These are phyloP conservation scores for Agrochola lota DNA, from an alignment of 2,888 invertebrate genomes.

Conservation along the genomic window DNA sequence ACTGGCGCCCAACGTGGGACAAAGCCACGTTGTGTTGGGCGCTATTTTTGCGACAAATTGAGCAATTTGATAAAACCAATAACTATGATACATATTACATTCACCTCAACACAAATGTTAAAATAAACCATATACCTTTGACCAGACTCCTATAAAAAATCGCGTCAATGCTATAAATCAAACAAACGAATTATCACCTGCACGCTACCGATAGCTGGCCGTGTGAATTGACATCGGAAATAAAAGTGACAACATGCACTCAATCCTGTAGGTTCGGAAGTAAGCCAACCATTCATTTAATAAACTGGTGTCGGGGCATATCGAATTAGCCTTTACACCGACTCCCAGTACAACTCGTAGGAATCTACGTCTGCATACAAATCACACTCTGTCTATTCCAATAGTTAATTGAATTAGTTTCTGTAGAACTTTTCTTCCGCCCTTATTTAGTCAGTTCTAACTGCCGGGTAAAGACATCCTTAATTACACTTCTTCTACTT, in stretches of 20 bases:
- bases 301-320: constrained; percentile 60
- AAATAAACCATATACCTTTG: constrained; percentile 13
- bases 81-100: background rate
- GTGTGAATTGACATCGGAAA: constrained; percentile 63
- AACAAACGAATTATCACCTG: constrained; percentile 42
- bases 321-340: constrained; percentile 57
- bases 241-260: constrained; percentile 67
- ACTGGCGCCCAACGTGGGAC: constrained; percentile 65
- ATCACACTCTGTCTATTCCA: constrained; percentile 29
- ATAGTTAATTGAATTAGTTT: constrained; percentile 35
- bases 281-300: constrained; percentile 68
- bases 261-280: constrained; percentile 63
- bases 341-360: constrained; percentile 21
- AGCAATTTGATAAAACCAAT: background rate
- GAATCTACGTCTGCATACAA: constrained; percentile 49
- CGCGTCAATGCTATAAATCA: constrained; percentile 39
- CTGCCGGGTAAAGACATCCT: background rate
- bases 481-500: constrained; percentile 5
- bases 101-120: background rate
- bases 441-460: constrained; percentile 4
- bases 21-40: background rate
- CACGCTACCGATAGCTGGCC: constrained; percentile 27
- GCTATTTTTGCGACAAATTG: background rate
- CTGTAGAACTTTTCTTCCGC: constrained; percentile 7
- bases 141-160: constrained; percentile 9